Evolutionary conservation across 2,797 vertebrate species (phyloP), one percentile per base, ranked within the genome.

Genomic region (Catamblyrhynchus diadema): DNA sequence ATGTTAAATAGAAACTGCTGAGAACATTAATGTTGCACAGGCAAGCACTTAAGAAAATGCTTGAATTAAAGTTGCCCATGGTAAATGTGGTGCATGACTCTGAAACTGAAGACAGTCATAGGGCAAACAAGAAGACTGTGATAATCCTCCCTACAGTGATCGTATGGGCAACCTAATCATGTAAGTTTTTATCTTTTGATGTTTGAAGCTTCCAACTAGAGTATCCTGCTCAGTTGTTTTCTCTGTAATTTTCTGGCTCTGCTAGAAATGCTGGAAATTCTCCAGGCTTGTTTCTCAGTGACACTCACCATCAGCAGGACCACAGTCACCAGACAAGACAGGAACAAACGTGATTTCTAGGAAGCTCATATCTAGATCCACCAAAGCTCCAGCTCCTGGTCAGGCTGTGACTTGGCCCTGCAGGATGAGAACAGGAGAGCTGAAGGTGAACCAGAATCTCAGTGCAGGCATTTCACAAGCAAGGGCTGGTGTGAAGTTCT

Each of bases 71-170:
- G 33, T 20, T 50, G 20, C 22, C 61, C 14, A 7, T 65, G 42
- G 50, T 74, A 70, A 93, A 13, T 39, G 37, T 65, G 42, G 50
- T 74, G 66, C 92, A 13, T 39, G 37, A 44, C 37, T 17, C 20
- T n/a, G 16, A 57, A 87, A 64, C 30, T 51, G 61, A 82, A 87
- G 59, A 67, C 35, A 88, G 20, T 23, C 17, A 42, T 1, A 74
- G 35, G 20, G 48, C 23, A 83, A 77, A 42, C 0, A 6, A 51
- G 39, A 21, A 13, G 14, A 10, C 2, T 16, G 22, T 15, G 42
- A 60, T 32, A 66, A 72, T 39, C 12, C 14, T 15, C 48, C 33
- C 21, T 22, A 54, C 0, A 0, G 21, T 14, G 25, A 71, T 57
- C 4, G 0, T 16, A 65, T 18, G 62, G 59, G 25, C 39, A 93